Evolutionary conservation across 2,797 vertebrate species (phyloP).

Genomic region (Eutrigla gurnardus): DNA sequence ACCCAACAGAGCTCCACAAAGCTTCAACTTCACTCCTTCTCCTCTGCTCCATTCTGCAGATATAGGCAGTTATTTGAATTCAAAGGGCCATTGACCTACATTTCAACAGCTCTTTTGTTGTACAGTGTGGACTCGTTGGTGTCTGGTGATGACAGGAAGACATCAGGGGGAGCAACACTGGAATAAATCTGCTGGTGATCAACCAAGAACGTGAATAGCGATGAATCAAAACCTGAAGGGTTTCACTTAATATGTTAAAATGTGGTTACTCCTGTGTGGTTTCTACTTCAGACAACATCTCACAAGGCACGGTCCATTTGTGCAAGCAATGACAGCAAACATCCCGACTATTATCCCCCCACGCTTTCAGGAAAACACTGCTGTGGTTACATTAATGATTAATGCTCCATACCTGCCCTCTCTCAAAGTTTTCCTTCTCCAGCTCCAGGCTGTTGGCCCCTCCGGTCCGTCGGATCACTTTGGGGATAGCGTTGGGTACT

Average conservation of each 20-base stretch:
- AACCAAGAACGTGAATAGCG: neutral
- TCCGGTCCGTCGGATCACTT: conserved; percentile 90
- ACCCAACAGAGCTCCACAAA: conserved; percentile 25
- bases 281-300: neutral
- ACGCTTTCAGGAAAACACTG: conserved; percentile 5
- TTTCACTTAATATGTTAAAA: neutral
- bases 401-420: conserved; percentile 86
- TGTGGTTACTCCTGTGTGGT: no score
- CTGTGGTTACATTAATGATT: neutral
- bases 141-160: conserved; percentile 52
- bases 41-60: conserved; percentile 39
- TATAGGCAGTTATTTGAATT: conserved; percentile 61
- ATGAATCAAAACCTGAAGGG: neutral
- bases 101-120: conserved; percentile 73
- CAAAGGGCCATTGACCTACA: conserved; percentile 73
- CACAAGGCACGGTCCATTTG: conserved; percentile 13
- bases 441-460: conserved; percentile 88
- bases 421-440: conserved; percentile 93
- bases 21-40: conserved; percentile 21
- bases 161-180: conserved; percentile 13
- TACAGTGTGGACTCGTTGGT: conserved; percentile 46
- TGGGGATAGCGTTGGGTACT: conserved; percentile 91
- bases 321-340: conserved; percentile 31
- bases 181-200: conserved; percentile 3
- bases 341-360: conserved; percentile 37